Evolutionary conservation across 2,888 invertebrate genomes (phyloP).

Genomic region (Chrysotoxum bicinctum): DNA sequence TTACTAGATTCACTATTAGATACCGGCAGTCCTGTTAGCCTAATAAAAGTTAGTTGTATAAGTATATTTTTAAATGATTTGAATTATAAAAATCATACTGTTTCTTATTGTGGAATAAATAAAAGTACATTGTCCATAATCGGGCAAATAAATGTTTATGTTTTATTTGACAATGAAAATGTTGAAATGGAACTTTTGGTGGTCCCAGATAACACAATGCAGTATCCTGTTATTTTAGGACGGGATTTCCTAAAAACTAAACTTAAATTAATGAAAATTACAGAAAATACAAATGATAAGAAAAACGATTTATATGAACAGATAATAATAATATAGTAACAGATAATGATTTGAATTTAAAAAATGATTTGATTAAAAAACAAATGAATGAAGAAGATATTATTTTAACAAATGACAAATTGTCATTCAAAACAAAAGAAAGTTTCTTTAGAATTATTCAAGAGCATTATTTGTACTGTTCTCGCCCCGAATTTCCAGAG

Average conservation of each 20-base stretch:
- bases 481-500: too few relatives aligned
- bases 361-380: too few relatives aligned
- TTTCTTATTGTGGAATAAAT: constrained; percentile 44
- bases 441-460: too few relatives aligned
- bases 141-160: constrained; percentile 37
- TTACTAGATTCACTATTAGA: constrained; percentile 54
- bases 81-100: background rate
- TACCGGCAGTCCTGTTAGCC: constrained; percentile 64
- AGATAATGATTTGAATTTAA: too few relatives aligned
- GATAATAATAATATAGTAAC: too few relatives aligned
- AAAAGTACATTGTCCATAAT: constrained; percentile 37
- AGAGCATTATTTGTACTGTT: too few relatives aligned
- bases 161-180: constrained; percentile 41
- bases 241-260: constrained; percentile 36
- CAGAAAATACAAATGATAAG: background rate
- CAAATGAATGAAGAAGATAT: too few relatives aligned
- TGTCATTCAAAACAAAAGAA: too few relatives aligned
- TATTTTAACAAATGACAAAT: too few relatives aligned
- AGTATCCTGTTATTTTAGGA: constrained; percentile 28
- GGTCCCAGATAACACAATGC: background rate
- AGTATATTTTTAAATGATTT: background rate
- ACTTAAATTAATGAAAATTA: constrained; percentile 17
- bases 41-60: constrained; percentile 30
- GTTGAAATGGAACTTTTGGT: constrained; percentile 9
- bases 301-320: too few relatives aligned